A percentile compares a stretch with the other conserved stretches of the same genome.
Conservation (phyloP, 2,797 vertebrate genomes). For the Clarias laeviceps region DNA sequence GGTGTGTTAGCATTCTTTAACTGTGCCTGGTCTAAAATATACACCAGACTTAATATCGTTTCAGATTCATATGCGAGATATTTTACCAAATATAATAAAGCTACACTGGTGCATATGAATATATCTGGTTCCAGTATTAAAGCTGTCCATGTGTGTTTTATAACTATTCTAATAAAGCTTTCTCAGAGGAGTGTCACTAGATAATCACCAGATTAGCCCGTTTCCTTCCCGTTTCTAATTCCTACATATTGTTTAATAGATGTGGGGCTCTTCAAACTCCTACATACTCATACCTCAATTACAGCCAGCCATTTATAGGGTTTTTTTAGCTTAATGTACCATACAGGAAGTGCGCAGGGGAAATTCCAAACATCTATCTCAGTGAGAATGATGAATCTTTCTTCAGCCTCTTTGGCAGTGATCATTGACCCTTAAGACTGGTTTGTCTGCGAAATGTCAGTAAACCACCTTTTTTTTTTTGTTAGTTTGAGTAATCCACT, state of each 20-base stretch:
- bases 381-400: constrained; percentile 39
- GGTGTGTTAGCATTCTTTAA: constrained; percentile 17
- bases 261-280: constrained; percentile 12
- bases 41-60: constrained; percentile 24
- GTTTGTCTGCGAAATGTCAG: constrained; percentile 46
- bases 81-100: constrained; percentile 32
- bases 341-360: constrained; percentile 34
- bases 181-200: constrained; percentile 24
- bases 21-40: constrained; percentile 28
- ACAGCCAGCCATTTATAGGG: constrained; percentile 29
- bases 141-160: constrained; percentile 28
- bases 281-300: background rate
- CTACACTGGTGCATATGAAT: constrained; percentile 12
- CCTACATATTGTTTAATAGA: constrained; percentile 39
- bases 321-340: constrained; percentile 35
- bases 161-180: constrained; percentile 26
- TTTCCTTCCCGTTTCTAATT: constrained; percentile 27
- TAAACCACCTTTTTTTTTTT: constrained; percentile 19
- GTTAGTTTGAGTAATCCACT: constrained; percentile 37
- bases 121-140: constrained; percentile 20
- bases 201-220: constrained; percentile 24
- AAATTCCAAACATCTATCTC: constrained; percentile 49
- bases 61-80: constrained; percentile 29
- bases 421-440: constrained; percentile 44
- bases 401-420: constrained; percentile 46